Evolutionary conservation across 2,797 vertebrate species (phyloP).

Genomic region (Amblyraja radiata): DNA sequence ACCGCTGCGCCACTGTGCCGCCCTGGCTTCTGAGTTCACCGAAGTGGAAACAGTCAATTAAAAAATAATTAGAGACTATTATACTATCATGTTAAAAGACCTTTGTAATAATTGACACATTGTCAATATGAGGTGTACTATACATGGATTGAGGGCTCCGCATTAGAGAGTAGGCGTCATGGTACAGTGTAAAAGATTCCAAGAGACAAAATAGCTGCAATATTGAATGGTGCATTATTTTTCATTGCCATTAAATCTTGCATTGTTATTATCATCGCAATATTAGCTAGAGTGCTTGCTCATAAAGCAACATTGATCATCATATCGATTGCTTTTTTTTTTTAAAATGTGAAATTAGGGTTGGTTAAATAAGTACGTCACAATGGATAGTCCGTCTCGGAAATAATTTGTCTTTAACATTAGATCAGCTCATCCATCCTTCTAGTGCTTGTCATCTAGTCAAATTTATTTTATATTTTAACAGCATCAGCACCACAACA

Average conservation of each 20-base stretch:
- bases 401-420: conserved; percentile 34
- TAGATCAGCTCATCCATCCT: conserved; percentile 23
- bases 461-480: conserved; percentile 32
- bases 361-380: conserved; percentile 37
- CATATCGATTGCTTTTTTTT: neutral
- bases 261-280: conserved; percentile 38
- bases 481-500: conserved; percentile 16
- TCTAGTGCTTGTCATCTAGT: conserved; percentile 3
- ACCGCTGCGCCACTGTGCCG: too few relatives aligned
- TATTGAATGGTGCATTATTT: conserved; percentile 39
- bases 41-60: neutral
- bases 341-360: conserved; percentile 11
- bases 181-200: neutral
- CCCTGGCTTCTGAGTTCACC: neutral
- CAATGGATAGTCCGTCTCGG: neutral
- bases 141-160: neutral
- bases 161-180: neutral
- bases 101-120: conserved; percentile 33
- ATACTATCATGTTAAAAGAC: conserved; percentile 1
- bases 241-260: conserved; percentile 39
- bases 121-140: conserved; percentile 40
- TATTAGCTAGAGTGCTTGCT: conserved; percentile 42
- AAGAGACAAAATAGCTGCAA: neutral
- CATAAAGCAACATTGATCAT: conserved; percentile 32
- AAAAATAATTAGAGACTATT: conserved; percentile 25